Percentiles rank a stretch among this genome's conserved stretches.
Conservation (phyloP, 2,113 vertebrate species). For the Lasiurus cinereus region DNA sequence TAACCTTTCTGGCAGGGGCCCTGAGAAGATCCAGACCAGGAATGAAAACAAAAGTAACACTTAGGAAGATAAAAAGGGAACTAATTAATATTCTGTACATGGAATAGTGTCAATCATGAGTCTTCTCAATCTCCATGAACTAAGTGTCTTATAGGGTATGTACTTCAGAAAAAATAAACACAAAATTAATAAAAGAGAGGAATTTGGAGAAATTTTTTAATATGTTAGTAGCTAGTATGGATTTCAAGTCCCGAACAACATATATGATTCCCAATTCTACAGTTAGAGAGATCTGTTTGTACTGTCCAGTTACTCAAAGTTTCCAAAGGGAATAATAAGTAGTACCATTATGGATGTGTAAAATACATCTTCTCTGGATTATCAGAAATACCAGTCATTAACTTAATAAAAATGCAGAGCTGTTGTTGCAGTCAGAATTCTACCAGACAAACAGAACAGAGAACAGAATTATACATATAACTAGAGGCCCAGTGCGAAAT, state of each 20-base stretch:
- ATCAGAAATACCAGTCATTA: not conserved
- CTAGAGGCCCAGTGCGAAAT: no score
- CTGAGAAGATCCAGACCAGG: not conserved
- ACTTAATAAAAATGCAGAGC: not conserved
- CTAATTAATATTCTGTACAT: not conserved
- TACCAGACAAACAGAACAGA: not conserved
- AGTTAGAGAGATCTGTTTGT: not conserved
- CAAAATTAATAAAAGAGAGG: not conserved
- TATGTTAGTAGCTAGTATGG: not conserved
- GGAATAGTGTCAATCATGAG: not conserved
- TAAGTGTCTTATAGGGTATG: not conserved
- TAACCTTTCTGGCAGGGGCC: not conserved
- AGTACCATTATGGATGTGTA: not conserved
- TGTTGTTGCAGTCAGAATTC: not conserved
- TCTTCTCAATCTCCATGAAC: not conserved
- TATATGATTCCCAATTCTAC: not conserved
- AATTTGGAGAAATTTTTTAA: not conserved
- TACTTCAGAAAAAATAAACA: not conserved
- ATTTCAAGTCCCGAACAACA: not conserved
- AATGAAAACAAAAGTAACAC: not conserved
- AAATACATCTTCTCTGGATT: not conserved
- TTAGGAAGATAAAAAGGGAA: not conserved
- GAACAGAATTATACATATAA: not conserved
- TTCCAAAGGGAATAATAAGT: not conserved
- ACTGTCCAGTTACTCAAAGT: not conserved